Evolutionary conservation across 92 coral and sea anemone species (phyloP).

Genomic region (Parazoanthus swiftii): DNA sequence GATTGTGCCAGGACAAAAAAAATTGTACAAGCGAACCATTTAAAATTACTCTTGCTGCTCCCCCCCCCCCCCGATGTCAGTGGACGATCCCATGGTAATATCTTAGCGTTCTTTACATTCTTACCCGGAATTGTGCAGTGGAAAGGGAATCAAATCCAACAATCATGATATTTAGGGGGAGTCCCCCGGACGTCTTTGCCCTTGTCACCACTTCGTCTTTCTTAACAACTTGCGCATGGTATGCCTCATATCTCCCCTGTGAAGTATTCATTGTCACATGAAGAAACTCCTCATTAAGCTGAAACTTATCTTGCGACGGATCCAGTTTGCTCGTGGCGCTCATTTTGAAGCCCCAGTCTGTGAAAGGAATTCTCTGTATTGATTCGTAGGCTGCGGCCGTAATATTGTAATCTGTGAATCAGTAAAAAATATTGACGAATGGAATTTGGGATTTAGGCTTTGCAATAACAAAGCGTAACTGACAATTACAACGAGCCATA

Average conservation of each 20-base stretch:
- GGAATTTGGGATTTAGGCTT: too few relatives aligned
- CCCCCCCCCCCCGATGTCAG: too few relatives aligned
- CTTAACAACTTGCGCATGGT: constrained; percentile 82
- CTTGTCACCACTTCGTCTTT: constrained; percentile 59
- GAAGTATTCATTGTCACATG: constrained; percentile 67
- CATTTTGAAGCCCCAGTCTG: constrained; percentile 68
- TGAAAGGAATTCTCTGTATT: constrained; percentile 56
- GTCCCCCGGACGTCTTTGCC: constrained; percentile 46
- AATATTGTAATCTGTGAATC: constrained; percentile 36
- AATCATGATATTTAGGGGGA: constrained; percentile 78
- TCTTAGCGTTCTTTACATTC: neutral
- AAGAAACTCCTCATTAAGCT: constrained; percentile 74
- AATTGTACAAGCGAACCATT: too few relatives aligned
- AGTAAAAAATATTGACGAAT: neutral
- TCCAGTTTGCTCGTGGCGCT: constrained; percentile 33
- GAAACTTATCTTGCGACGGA: constrained; percentile 28
- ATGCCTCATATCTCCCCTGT: constrained; percentile 64
- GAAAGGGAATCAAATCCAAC: constrained; percentile 85
- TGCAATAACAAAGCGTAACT: too few relatives aligned
- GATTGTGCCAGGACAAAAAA: too few relatives aligned
- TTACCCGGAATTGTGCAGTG: constrained; percentile 40
- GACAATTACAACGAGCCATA: too few relatives aligned
- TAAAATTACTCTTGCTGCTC: too few relatives aligned
- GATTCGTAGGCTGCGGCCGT: constrained; percentile 38
- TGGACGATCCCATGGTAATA: too few relatives aligned